Evolutionary conservation across 1,140 invertebrate genomes (phyloP).

Genomic region (Platorchestia sp.): DNA sequence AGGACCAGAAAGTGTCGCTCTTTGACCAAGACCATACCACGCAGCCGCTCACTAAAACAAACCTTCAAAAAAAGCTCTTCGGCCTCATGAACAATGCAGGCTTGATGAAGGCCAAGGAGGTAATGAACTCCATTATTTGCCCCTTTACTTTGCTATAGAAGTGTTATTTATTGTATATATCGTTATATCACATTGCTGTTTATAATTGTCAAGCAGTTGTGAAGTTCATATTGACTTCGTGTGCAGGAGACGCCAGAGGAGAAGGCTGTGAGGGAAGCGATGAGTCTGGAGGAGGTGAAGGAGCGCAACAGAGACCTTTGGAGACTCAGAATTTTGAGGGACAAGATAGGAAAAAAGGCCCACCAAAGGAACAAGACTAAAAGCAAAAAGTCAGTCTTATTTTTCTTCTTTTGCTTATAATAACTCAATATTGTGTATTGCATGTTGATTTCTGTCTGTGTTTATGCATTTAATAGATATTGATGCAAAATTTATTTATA

Average conservation of each 20-base stretch:
- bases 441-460: not conserved
- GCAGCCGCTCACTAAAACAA: not conserved
- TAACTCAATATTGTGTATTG: not conserved
- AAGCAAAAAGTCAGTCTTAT: conserved; percentile 13
- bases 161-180: not conserved
- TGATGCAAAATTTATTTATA: too few species aligned
- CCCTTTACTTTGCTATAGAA: not conserved
- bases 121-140: not conserved
- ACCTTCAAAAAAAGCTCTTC: conserved; percentile 17
- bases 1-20: not conserved
- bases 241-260: conserved; percentile 48
- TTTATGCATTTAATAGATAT: not conserved
- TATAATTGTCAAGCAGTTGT: too few species aligned
- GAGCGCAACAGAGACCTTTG: conserved; percentile 31
- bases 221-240: not conserved
- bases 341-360: conserved; percentile 49
- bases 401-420: not conserved
- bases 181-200: too few species aligned
- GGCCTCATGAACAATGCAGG: conserved; percentile 41
- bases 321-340: not conserved
- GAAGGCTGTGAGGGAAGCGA: conserved; percentile 13
- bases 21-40: conserved; percentile 38
- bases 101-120: conserved; percentile 27
- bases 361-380: conserved; percentile 1
- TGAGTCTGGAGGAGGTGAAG: conserved; percentile 43